Conservation (phyloP, 2,113 vertebrate genomes). For the Ceyx cyanopectus region DNA sequence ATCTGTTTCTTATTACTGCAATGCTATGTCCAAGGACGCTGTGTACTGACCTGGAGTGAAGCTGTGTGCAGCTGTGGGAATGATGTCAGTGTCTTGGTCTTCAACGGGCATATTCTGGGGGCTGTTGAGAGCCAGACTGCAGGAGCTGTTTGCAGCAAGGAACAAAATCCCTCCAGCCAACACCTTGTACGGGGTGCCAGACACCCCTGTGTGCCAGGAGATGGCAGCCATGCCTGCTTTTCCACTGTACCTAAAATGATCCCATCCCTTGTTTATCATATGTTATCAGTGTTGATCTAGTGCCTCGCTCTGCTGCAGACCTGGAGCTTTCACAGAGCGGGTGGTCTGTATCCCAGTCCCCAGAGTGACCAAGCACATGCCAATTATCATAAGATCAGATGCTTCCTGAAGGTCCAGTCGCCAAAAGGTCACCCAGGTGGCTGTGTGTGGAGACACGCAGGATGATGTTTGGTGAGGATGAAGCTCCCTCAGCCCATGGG, state of each 20-base stretch:
- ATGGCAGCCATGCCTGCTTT: not conserved
- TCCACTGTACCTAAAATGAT: too few relatives aligned
- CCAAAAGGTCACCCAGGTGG: not conserved
- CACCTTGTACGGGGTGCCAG: not conserved
- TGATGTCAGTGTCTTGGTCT: constrained; percentile 30
- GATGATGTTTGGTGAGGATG: not conserved
- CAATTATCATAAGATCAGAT: not conserved
- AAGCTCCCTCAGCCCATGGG: not conserved
- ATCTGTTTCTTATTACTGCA: constrained; percentile 49
- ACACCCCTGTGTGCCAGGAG: not conserved
- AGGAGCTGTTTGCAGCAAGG: accelerated
- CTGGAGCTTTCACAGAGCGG: not conserved
- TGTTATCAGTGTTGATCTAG: accelerated
- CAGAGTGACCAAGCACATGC: accelerated
- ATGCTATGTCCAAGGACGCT: not conserved
- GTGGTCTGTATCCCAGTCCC: not conserved
- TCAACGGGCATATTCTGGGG: not conserved
- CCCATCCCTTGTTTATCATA: not conserved
- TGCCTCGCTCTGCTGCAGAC: not conserved
- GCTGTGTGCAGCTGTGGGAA: constrained; percentile 28
- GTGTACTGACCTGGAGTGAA: not conserved
- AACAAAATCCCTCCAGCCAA: not conserved
- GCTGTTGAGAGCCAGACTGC: not conserved
- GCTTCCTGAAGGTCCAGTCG: accelerated
- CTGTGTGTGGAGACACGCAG: accelerated